Conservation (phyloP, 1,140 invertebrate genomes). For the Acyrthosiphon pisum region DNA sequence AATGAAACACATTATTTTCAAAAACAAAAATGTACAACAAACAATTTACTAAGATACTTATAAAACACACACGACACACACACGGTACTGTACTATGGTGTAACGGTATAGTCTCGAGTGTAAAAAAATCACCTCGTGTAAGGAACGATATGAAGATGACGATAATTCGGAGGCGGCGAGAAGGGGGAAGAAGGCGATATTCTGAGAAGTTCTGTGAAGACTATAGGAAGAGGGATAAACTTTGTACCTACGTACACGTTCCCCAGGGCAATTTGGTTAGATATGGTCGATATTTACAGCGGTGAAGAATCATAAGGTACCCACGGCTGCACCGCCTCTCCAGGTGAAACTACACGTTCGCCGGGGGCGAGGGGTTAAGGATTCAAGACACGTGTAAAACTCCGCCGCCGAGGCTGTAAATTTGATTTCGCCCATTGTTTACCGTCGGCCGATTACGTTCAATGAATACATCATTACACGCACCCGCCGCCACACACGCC, state of each 20-base stretch:
- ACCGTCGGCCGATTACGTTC: slow-evolving; percentile 52
- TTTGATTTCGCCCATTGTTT: slow-evolving; percentile 53
- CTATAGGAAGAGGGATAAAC: background rate
- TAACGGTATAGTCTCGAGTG: too few species aligned
- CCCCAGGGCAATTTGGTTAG: background rate
- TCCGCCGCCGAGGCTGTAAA: slow-evolving; percentile 39
- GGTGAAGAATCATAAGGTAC: slow-evolving; percentile 10
- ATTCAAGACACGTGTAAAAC: slow-evolving; percentile 54
- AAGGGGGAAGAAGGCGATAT: background rate
- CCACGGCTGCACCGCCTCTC: background rate
- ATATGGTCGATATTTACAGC: slow-evolving; percentile 19
- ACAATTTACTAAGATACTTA: too few species aligned
- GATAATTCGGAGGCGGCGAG: background rate
- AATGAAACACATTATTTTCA: too few species aligned
- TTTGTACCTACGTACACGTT: background rate
- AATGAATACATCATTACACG: slow-evolving; percentile 50
- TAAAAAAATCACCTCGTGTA: too few species aligned
- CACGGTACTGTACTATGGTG: too few species aligned
- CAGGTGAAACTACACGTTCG: background rate
- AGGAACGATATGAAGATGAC: too few species aligned
- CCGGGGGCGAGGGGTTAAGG: background rate
- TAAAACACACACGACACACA: too few species aligned
- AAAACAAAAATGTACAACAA: too few species aligned
- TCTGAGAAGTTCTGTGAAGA: background rate
- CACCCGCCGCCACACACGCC: background rate